A percentile compares a stretch with the other conserved stretches of the same genome.
Evolutionary conservation across 2,888 invertebrate genomes (phyloP).

Genomic region (Neocrepidodera transversa): DNA sequence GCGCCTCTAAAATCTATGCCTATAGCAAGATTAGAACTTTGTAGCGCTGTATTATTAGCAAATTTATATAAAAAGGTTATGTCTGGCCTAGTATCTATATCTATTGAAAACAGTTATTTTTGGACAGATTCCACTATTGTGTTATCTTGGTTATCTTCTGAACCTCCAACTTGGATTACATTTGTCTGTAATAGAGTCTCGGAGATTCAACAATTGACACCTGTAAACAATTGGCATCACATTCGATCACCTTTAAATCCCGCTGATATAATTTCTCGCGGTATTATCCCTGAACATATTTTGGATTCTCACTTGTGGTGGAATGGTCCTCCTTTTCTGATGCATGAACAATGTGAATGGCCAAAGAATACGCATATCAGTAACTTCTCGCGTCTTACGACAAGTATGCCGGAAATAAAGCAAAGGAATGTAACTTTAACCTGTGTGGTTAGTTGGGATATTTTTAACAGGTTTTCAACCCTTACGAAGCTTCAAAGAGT

Average conservation of each 20-base stretch:
- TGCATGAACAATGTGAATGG: too few relatives aligned
- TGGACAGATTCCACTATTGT: conserved; percentile 8
- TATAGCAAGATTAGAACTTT: conserved; percentile 1
- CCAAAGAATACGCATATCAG: too few relatives aligned
- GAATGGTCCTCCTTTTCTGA: background rate
- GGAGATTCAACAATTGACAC: conserved; percentile 29
- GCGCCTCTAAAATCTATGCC: background rate
- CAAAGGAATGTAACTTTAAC: too few relatives aligned
- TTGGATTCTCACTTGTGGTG: background rate
- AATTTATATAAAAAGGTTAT: background rate
- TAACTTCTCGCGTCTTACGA: too few relatives aligned
- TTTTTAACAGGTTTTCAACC: too few relatives aligned
- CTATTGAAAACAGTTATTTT: background rate
- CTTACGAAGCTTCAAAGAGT: too few relatives aligned
- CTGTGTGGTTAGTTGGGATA: too few relatives aligned
- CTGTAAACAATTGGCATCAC: conserved; percentile 30
- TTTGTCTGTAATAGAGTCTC: background rate
- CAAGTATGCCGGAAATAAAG: too few relatives aligned
- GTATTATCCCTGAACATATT: background rate
- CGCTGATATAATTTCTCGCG: conserved; percentile 38
- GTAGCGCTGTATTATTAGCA: background rate
- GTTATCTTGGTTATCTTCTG: background rate
- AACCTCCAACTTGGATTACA: background rate
- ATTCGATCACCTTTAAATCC: conserved; percentile 21
- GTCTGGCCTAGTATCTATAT: background rate